These are phyloP conservation scores for Argopecten irradians DNA, from an alignment of 1,140 invertebrate species.

Conservation along the genomic window DNA sequence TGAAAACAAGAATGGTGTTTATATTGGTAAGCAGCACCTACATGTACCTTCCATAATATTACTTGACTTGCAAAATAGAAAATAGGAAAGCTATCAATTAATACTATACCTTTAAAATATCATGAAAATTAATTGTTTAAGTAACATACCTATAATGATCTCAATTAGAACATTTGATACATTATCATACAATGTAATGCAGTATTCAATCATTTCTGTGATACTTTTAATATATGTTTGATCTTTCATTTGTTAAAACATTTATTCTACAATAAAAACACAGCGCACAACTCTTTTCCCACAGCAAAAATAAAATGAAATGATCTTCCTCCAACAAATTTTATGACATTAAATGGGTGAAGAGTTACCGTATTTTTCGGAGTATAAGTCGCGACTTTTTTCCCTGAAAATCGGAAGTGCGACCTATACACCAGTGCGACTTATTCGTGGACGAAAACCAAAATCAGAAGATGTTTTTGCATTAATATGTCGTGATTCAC, in stretches of 20 bases:
- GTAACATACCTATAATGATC: not conserved
- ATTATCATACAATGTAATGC: not conserved
- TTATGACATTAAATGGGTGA: no score
- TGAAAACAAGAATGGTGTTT: not conserved
- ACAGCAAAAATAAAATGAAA: no score
- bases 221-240: not conserved
- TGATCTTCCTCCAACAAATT: no score
- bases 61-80: not conserved
- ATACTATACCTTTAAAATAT: not conserved
- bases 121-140: not conserved
- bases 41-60: constrained; percentile 6
- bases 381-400: no score
- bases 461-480: no score
- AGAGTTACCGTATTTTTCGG: no score
- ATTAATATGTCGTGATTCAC: no score
- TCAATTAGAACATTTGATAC: not conserved
- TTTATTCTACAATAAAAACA: not conserved
- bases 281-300: no score
- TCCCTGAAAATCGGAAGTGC: no score
- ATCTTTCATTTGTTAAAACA: not conserved
- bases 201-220: not conserved
- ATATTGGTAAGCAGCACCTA: not conserved
- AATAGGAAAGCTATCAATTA: not conserved
- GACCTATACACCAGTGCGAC: no score
- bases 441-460: no score